These are phyloP conservation scores for Baryphthengus martii DNA, from an alignment of 2,113 vertebrate genomes.

Conservation along the genomic window DNA sequence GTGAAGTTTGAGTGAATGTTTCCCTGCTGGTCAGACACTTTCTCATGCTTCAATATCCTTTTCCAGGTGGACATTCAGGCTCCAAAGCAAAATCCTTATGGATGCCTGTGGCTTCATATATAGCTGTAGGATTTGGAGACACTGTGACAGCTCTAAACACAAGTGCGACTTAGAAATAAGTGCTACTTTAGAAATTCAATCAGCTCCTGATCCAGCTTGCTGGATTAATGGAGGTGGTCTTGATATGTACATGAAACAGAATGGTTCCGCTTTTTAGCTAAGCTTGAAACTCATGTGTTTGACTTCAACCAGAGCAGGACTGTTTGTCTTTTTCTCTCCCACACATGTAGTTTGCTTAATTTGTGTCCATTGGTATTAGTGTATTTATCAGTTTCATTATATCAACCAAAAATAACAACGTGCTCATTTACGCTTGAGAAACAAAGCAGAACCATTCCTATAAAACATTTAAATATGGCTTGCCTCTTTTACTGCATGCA, in stretches of 20 bases:
- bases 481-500: slow-evolving; percentile 6
- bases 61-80: background rate
- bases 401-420: background rate
- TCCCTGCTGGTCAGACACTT: background rate
- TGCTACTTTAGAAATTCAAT: background rate
- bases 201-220: background rate
- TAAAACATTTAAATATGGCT: background rate
- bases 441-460: background rate
- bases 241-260: background rate
- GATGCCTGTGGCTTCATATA: background rate
- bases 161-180: background rate
- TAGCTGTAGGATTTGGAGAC: background rate
- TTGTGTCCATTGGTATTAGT: background rate
- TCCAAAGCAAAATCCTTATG: background rate
- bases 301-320: background rate
- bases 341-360: background rate
- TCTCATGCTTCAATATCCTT: background rate
- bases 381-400: background rate
- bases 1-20: background rate
- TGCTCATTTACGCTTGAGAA: background rate
- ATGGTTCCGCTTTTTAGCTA: background rate
- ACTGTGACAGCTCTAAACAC: background rate
- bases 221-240: background rate
- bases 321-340: background rate
- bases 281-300: background rate